Conservation (phyloP, 2,797 vertebrate genomes). For the Pteropus rufus region DNA sequence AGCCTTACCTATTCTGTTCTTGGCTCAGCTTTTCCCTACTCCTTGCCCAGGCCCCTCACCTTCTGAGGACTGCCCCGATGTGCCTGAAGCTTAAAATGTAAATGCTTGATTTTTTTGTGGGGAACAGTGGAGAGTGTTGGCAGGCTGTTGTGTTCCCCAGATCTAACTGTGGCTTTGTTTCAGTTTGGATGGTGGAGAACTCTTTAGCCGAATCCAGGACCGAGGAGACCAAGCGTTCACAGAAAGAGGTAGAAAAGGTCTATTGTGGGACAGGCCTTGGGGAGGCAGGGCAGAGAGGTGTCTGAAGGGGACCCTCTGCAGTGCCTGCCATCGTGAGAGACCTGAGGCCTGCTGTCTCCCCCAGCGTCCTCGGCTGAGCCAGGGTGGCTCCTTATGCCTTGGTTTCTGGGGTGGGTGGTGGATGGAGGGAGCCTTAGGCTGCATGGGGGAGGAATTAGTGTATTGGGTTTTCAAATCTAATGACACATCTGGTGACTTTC, state of each 20-base stretch:
- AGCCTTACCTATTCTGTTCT: not conserved
- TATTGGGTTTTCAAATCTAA: not conserved
- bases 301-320: not conserved
- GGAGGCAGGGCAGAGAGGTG: not conserved
- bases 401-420: not conserved
- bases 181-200: constrained; percentile 97
- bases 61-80: not conserved
- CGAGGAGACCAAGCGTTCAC: constrained; percentile 99
- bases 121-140: not conserved
- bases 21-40: accelerated
- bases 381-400: not conserved
- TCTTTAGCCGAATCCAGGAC: constrained; percentile 98
- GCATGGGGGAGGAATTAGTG: accelerated
- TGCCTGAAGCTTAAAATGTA: not conserved
- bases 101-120: not conserved
- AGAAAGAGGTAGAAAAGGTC: constrained; percentile 89
- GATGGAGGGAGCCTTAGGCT: not conserved
- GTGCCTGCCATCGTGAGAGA: not conserved
- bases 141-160: not conserved
- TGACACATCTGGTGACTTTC: not conserved
- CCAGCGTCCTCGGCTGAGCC: not conserved
- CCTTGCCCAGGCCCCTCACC: not conserved
- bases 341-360: not conserved
- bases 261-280: not conserved
- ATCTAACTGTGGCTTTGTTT: constrained; percentile 52